A percentile compares a stretch with the other conserved stretches of the same genome.
These are phyloP conservation scores for Paradoxurus hermaphroditus DNA, from an alignment of 2,113 vertebrate genomes.

Conservation along the genomic window DNA sequence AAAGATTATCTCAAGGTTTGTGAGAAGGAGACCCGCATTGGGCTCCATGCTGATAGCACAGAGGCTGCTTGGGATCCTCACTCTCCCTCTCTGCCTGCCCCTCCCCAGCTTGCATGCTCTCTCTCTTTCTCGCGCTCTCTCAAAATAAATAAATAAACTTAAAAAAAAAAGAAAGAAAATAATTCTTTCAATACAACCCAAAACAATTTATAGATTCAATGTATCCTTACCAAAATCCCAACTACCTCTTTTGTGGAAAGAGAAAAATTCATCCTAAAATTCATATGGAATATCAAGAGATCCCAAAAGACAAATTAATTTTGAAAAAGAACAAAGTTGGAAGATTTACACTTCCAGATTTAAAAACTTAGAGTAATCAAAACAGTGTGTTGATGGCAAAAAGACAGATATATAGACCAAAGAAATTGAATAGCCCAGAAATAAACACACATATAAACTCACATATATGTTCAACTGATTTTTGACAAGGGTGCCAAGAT, in stretches of 20 bases:
- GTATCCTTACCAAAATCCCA: not conserved
- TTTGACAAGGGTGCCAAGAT: not conserved
- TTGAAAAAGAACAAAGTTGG: not conserved
- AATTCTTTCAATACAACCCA: not conserved
- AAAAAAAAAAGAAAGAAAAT: not conserved
- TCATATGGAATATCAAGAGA: not conserved
- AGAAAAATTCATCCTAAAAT: not conserved
- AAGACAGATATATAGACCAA: not conserved
- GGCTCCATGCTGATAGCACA: no score
- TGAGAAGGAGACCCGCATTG: no score
- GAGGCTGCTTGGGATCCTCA: no score
- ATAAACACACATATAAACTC: not conserved
- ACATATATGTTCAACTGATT: not conserved
- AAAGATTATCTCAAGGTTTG: not conserved
- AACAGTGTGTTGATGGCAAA: not conserved
- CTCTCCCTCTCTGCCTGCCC: no score
- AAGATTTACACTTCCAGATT: not conserved
- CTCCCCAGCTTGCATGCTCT: no score
- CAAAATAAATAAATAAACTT: no score
- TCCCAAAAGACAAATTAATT: not conserved
- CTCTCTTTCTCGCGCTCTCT: no score
- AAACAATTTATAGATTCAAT: not conserved
- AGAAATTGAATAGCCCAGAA: not conserved
- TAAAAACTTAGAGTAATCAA: not conserved
- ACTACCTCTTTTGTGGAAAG: not conserved